Base-by-base conservation (phyloP, 2,888 invertebrate species). In the Taenaris catops region DNA sequence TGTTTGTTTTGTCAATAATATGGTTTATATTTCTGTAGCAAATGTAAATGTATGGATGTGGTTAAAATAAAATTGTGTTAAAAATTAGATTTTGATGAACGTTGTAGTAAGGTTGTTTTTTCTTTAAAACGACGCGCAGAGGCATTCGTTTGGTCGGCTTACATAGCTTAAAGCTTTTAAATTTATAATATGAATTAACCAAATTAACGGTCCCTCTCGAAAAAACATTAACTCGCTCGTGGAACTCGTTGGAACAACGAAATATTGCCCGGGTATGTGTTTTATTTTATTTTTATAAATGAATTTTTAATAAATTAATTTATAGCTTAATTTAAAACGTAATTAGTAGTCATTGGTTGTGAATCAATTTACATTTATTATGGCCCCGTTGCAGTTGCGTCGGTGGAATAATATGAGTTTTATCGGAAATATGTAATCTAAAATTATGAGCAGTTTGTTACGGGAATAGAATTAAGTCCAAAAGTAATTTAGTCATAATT, bases 221-320 rank as follows among this genome's bases (percentile, higher is more conserved):
- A 55, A 51, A 50, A 61, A 25, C 59, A 45, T 42, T 46, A 46
- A 46, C 39, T 34, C 49, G 63, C 55, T 51, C 53, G 28, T 35
- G 27, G n/a, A n/a, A n/a, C 38, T 39, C 41, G 23, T 44, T 37
- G 29, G 37, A 26, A 20, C 33, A 12, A 36, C 44, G 24, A 42
- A 29, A 37, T 64, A 71, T 66, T 44, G 54, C 62, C 62, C n/a
- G n/a, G n/a, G n/a, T n/a, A n/a, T n/a, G 21, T 8, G 8, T 8
- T 38, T 25, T 54, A 52, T 42, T 43, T 48, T 58, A n/a, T 59
- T 61, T 62, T 51, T 60, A 62, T 61, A 60, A 66, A 79, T 74
- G 67, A 74, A 70, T 75, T 68, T 80, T 80, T 73, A 74, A 78
- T 69, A 68, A 76, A 80, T 79, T 73, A 75, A 81, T 83, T 75